These are phyloP conservation scores for Apodemia duryi DNA, from an alignment of 2,888 invertebrate species.

Conservation along the genomic window DNA sequence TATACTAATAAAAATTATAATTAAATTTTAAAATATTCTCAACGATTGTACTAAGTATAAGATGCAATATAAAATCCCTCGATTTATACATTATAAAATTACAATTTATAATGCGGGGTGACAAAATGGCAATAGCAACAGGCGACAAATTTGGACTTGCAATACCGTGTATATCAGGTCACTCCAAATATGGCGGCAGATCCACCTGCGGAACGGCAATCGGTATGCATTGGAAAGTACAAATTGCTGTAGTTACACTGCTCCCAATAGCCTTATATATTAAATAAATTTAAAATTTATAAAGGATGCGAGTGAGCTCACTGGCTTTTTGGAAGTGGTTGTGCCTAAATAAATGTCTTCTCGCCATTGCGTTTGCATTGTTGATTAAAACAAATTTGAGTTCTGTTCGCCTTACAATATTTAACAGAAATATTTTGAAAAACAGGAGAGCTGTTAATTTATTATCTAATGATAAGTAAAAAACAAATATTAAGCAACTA, in stretches of 20 bases:
- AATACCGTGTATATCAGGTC: constrained; percentile 32
- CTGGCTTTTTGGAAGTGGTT: background rate
- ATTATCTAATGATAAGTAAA: too few relatives aligned
- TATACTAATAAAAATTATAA: too few relatives aligned
- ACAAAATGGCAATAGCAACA: constrained; percentile 9
- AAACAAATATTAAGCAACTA: too few relatives aligned
- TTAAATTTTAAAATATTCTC: background rate
- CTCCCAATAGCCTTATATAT: constrained; percentile 22
- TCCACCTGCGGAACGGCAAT: constrained; percentile 47
- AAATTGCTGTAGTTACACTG: constrained; percentile 50
- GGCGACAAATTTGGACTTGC: constrained; percentile 19
- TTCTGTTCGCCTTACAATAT: too few relatives aligned
- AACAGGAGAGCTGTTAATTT: too few relatives aligned
- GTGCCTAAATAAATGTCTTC: too few relatives aligned
- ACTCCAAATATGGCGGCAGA: constrained; percentile 52
- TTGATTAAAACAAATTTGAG: too few relatives aligned
- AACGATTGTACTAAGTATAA: background rate
- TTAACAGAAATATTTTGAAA: too few relatives aligned
- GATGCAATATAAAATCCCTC: constrained; percentile 9
- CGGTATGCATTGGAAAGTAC: constrained; percentile 70
- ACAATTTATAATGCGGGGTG: constrained; percentile 16
- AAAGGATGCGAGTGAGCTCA: constrained; percentile 3
- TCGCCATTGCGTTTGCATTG: too few relatives aligned
- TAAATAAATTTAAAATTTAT: constrained; percentile 14
- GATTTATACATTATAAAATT: constrained; percentile 6